phyloP scores from a whole-genome alignment of 2,113 vertebrate genomes.

The Oceanodroma tethys region DNA sequence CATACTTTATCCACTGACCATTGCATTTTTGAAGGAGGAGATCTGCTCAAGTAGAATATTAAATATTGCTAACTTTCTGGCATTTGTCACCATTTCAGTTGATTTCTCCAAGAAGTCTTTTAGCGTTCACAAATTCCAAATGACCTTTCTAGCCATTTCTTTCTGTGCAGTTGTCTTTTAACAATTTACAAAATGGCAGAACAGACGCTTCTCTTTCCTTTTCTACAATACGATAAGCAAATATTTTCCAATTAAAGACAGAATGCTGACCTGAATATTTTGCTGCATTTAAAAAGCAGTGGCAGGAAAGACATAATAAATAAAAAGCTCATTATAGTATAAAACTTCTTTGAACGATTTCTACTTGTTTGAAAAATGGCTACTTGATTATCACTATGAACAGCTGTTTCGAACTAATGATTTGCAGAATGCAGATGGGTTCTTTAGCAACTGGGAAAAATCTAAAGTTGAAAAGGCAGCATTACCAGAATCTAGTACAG shows the following conservation, averaged over 20 bases:
- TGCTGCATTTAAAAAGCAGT: background rate
- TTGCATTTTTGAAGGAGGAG: background rate
- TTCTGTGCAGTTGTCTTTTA: background rate
- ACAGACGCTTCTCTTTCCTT: background rate
- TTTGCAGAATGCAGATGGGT: background rate
- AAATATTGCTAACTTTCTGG: background rate
- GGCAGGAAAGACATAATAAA: background rate
- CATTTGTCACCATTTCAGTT: background rate
- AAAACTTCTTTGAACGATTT: background rate
- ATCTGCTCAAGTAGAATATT: background rate
- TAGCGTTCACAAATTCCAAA: background rate
- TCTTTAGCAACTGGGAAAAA: background rate
- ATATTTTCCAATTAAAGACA: background rate
- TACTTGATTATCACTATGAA: background rate
- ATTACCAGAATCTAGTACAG: background rate
- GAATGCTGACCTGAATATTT: background rate
- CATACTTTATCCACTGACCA: background rate
- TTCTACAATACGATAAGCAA: background rate
- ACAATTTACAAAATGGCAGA: background rate
- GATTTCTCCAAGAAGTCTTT: background rate
- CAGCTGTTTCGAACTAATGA: background rate
- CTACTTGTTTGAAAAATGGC: background rate
- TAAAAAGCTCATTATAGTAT: background rate
- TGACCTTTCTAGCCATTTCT: background rate
- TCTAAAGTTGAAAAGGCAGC: background rate